A percentile compares a stretch with the other conserved stretches of the same genome.
Conservation (phyloP, 2,888 invertebrate genomes). For the Smittia sp. region DNA sequence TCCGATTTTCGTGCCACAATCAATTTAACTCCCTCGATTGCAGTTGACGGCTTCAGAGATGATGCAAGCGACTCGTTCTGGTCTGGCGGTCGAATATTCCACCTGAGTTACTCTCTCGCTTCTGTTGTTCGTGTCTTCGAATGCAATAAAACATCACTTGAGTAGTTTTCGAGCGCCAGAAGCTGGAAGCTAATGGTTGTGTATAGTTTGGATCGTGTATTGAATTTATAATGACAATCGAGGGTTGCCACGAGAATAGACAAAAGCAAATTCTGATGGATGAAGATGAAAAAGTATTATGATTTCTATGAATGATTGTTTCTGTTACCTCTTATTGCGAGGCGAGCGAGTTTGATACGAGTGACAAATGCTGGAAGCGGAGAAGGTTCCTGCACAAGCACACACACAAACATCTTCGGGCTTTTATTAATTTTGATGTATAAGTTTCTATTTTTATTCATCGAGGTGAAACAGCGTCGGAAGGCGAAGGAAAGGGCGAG, state of each 20-base stretch:
- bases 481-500: background rate
- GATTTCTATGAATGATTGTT: slow-evolving; percentile 34
- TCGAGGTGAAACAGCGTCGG: slow-evolving; percentile 32
- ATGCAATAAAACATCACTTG: slow-evolving; percentile 26
- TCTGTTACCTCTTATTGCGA: slow-evolving; percentile 20
- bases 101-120: background rate
- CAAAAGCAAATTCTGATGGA: background rate
- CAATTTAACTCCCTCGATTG: slow-evolving; percentile 32
- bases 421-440: slow-evolving; percentile 41
- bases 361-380: slow-evolving; percentile 26
- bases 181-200: slow-evolving; percentile 34
- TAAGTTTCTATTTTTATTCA: slow-evolving; percentile 41
- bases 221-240: slow-evolving; percentile 40
- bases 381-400: background rate
- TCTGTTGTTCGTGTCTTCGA: background rate
- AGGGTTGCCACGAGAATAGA: slow-evolving; percentile 9
- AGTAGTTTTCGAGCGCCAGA: slow-evolving; percentile 17
- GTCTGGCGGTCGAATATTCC: background rate
- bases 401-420: background rate
- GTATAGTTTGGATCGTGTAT: slow-evolving; percentile 39
- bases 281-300: slow-evolving; percentile 21
- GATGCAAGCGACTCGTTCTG: background rate
- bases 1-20: slow-evolving; percentile 40
- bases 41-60: slow-evolving; percentile 12
- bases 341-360: slow-evolving; percentile 19